Evolutionary conservation across 1,140 invertebrate genomes (phyloP).

Genomic region (Copidosoma floridanum): DNA sequence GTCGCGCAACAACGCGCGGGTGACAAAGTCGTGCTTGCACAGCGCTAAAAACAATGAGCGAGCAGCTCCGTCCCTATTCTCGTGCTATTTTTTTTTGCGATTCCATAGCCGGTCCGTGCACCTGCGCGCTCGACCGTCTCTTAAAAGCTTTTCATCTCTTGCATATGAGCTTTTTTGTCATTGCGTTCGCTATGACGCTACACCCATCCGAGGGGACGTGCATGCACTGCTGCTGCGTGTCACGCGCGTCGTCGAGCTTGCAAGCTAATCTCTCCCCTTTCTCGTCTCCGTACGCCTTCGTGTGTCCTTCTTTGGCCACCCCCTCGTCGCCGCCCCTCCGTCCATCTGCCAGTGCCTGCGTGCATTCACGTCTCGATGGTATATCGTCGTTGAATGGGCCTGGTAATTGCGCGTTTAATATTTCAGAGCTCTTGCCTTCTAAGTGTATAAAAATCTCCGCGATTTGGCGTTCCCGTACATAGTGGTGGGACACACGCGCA

Average conservation of each 20-base stretch:
- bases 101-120: too few relatives aligned
- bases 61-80: slow-evolving; percentile 29
- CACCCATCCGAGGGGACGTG: slow-evolving; percentile 24
- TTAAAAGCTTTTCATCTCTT: slow-evolving; percentile 55
- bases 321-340: too few relatives aligned
- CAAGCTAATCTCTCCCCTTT: slow-evolving; percentile 2
- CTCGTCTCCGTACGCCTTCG: slow-evolving; percentile 10
- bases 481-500: too few relatives aligned
- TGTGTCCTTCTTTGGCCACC: slow-evolving; percentile 6
- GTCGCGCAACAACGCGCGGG: slow-evolving; percentile 2
- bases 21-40: slow-evolving; percentile 24
- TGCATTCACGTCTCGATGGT: slow-evolving; percentile 42
- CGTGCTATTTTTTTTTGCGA: slow-evolving; percentile 34
- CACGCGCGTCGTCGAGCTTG: slow-evolving; percentile 25
- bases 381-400: slow-evolving; percentile 53
- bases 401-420: slow-evolving; percentile 58
- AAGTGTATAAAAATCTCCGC: slow-evolving; percentile 48
- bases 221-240: slow-evolving; percentile 39
- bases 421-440: slow-evolving; percentile 53
- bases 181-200: slow-evolving; percentile 27
- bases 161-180: slow-evolving; percentile 54
- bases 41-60: slow-evolving; percentile 40
- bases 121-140: slow-evolving; percentile 34
- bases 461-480: too few relatives aligned
- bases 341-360: slow-evolving; percentile 25